phyloP scores from a whole-genome alignment of 2,797 vertebrate species.

The Poeciliopsis gracilis region DNA sequence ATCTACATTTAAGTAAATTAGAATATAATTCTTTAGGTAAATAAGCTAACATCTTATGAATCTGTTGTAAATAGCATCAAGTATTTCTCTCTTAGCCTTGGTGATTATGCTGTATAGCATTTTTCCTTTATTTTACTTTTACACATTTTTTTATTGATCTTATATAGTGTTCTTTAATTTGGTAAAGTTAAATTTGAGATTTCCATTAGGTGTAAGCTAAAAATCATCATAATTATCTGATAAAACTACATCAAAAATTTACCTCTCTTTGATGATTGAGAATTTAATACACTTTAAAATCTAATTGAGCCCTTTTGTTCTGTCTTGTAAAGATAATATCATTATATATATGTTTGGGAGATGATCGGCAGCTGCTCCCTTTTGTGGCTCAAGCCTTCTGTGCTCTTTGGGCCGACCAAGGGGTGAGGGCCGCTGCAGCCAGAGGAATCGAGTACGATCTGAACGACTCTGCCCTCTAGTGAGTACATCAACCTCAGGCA shows the following conservation, averaged over 20 bases:
- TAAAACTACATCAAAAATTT: background rate
- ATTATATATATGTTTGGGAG: conserved; percentile 60
- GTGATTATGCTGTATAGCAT: background rate
- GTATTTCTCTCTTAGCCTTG: background rate
- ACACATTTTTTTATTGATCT: background rate
- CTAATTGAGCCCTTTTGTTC: background rate
- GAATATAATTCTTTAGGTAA: background rate
- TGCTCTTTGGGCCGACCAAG: conserved; percentile 80
- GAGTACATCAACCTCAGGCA: conserved; percentile 62
- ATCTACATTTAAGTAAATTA: background rate
- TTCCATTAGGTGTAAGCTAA: background rate
- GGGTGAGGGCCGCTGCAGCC: conserved; percentile 70
- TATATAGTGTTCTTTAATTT: background rate
- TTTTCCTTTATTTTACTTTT: background rate
- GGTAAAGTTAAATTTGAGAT: background rate
- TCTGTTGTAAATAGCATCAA: background rate
- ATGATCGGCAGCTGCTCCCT: conserved; percentile 79
- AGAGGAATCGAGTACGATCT: conserved; percentile 81
- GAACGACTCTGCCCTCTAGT: conserved; percentile 86
- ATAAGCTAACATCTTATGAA: background rate
- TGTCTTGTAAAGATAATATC: background rate
- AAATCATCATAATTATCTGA: background rate
- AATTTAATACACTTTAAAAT: background rate
- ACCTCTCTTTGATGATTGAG: background rate
- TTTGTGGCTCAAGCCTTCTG: conserved; percentile 78